phyloP scores from a whole-genome alignment of 2,888 invertebrate genomes.

The Eupithecia centaureata region DNA sequence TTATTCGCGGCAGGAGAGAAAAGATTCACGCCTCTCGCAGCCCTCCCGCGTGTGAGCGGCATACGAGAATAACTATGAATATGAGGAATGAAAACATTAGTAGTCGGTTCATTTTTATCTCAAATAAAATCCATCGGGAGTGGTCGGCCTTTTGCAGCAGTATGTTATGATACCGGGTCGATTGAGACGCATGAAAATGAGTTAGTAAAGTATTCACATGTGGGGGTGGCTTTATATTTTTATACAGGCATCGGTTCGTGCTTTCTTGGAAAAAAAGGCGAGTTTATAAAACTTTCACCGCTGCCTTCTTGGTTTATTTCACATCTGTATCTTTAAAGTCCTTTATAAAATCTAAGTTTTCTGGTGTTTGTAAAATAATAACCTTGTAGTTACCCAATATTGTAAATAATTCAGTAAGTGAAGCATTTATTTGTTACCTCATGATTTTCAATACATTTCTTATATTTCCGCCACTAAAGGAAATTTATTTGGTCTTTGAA shows the following conservation, averaged over 20 bases:
- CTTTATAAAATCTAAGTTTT: not conserved
- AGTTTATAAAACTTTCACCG: slow-evolving; percentile 16
- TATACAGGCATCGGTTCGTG: slow-evolving; percentile 26
- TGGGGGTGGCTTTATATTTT: slow-evolving; percentile 26
- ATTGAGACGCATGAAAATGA: slow-evolving; percentile 47
- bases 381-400: slow-evolving; percentile 22
- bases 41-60: slow-evolving; percentile 65
- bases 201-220: slow-evolving; percentile 40
- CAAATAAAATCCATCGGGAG: slow-evolving; percentile 55
- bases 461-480: slow-evolving; percentile 62
- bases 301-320: not conserved
- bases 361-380: not conserved
- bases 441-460: slow-evolving; percentile 55
- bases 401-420: slow-evolving; percentile 45
- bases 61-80: slow-evolving; percentile 68
- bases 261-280: slow-evolving; percentile 20
- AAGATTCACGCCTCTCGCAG: slow-evolving; percentile 70
- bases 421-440: slow-evolving; percentile 51
- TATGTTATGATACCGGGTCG: slow-evolving; percentile 47
- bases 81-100: slow-evolving; percentile 66
- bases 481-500: slow-evolving; percentile 66
- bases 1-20: slow-evolving; percentile 77
- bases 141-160: slow-evolving; percentile 47
- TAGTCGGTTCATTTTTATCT: slow-evolving; percentile 62
- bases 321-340: not conserved